Percentiles rank a stretch among this genome's conserved stretches.
Evolutionary conservation across 2,113 vertebrate species (phyloP).

Genomic region (Gallinago paraguaiae): DNA sequence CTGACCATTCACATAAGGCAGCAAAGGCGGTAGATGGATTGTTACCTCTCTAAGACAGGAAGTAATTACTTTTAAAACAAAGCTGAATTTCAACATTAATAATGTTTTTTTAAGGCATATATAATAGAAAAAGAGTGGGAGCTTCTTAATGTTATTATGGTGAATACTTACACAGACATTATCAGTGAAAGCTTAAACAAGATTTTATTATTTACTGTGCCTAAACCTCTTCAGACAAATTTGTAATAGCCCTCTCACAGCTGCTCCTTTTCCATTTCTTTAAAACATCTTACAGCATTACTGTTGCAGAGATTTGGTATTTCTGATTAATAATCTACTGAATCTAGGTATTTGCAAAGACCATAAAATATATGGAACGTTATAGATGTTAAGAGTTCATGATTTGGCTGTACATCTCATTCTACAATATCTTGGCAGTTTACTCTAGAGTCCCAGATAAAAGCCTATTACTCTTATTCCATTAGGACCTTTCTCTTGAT

Average conservation of each 20-base stretch:
- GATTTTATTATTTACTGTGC: neutral
- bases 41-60: neutral
- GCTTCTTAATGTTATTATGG: neutral
- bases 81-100: neutral
- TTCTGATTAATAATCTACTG: constrained; percentile 16
- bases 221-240: neutral
- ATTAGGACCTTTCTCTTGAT: neutral
- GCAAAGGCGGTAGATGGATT: neutral
- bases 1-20: neutral
- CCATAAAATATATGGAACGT: neutral
- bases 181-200: neutral
- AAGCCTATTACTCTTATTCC: neutral
- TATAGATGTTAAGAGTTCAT: neutral
- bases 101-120: neutral
- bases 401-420: constrained; percentile 9
- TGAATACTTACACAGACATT: neutral
- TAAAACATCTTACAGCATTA: neutral
- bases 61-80: neutral
- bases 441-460: neutral
- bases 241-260: neutral
- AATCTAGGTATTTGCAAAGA: neutral
- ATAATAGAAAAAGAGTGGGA: neutral
- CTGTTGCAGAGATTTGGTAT: neutral
- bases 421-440: neutral
- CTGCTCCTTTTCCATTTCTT: neutral